These are phyloP conservation scores for Melanchra persicariae DNA, from an alignment of 2,888 invertebrate species.

Conservation along the genomic window DNA sequence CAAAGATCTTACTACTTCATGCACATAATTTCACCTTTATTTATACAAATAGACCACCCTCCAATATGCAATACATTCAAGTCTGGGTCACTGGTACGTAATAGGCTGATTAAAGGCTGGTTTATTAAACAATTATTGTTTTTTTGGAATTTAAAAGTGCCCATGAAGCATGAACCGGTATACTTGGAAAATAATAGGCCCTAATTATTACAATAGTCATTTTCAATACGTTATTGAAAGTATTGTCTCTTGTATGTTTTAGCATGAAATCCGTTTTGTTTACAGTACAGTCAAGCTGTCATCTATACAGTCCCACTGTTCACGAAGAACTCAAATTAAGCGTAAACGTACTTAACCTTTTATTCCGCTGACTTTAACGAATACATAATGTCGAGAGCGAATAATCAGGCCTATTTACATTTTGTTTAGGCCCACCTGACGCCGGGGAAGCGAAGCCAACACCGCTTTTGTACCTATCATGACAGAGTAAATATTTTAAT, in stretches of 20 bases:
- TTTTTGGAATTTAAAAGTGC: not conserved
- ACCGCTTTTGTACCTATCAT: constrained; percentile 66
- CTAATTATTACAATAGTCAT: constrained; percentile 4
- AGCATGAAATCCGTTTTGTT: constrained; percentile 11
- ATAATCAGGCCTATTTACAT: constrained; percentile 84
- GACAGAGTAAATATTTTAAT: constrained; percentile 70
- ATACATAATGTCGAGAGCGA: constrained; percentile 79
- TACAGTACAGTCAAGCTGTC: not conserved
- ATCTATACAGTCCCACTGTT: constrained; percentile 47
- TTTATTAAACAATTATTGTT: not conserved
- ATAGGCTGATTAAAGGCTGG: too few relatives aligned
- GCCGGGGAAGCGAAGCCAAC: constrained; percentile 67
- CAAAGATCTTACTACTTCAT: constrained; percentile 20
- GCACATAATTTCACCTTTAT: constrained; percentile 31
- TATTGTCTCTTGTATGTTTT: not conserved
- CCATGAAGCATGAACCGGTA: not conserved
- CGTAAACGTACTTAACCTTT: constrained; percentile 73
- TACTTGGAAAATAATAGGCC: not conserved
- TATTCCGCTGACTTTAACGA: constrained; percentile 79
- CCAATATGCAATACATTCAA: too few relatives aligned
- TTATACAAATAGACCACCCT: constrained; percentile 18
- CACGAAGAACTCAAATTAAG: constrained; percentile 72
- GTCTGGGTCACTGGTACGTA: too few relatives aligned
- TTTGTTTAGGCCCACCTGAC: constrained; percentile 83
- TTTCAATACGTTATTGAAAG: constrained; percentile 4